Conservation (phyloP, 2,797 vertebrate genomes). For the Odontamblyopus rebecca region DNA sequence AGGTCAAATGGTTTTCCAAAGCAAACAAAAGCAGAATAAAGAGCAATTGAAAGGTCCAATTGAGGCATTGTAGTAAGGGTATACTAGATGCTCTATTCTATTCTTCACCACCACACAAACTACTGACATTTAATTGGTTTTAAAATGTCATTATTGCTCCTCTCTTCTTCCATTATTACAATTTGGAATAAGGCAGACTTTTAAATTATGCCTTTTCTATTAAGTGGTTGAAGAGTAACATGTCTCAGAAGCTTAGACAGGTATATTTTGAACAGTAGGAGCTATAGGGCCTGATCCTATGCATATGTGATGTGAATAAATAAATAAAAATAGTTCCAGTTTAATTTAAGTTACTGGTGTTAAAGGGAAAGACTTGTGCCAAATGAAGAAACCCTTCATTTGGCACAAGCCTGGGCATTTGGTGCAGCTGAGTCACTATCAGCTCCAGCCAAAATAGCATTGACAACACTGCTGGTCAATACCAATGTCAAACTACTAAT, state of each 20-base stretch:
- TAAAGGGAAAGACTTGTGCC: background rate
- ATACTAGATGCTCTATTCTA: background rate
- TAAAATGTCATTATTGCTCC: too few species aligned
- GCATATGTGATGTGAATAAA: too few species aligned
- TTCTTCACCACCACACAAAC: background rate
- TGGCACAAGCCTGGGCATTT: background rate
- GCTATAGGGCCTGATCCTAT: too few species aligned
- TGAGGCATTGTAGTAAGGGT: background rate
- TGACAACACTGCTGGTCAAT: conserved; percentile 6
- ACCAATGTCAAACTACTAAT: background rate
- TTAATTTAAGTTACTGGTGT: too few species aligned
- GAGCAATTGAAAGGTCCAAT: background rate
- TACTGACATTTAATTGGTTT: too few species aligned
- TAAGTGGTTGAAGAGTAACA: too few species aligned
- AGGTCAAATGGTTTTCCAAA: conserved; percentile 3
- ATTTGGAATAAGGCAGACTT: too few species aligned
- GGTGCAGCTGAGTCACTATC: conserved; percentile 11
- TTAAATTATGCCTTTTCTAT: too few species aligned
- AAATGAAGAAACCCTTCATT: background rate
- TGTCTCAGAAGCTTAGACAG: too few species aligned
- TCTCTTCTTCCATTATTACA: too few species aligned
- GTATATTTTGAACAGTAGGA: too few species aligned
- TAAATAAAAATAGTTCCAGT: too few species aligned
- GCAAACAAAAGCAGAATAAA: background rate
- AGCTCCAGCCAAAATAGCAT: conserved; percentile 1